These are phyloP conservation scores for Rhabdornis inornatus DNA, from an alignment of 2,113 vertebrate species.

Conservation along the genomic window DNA sequence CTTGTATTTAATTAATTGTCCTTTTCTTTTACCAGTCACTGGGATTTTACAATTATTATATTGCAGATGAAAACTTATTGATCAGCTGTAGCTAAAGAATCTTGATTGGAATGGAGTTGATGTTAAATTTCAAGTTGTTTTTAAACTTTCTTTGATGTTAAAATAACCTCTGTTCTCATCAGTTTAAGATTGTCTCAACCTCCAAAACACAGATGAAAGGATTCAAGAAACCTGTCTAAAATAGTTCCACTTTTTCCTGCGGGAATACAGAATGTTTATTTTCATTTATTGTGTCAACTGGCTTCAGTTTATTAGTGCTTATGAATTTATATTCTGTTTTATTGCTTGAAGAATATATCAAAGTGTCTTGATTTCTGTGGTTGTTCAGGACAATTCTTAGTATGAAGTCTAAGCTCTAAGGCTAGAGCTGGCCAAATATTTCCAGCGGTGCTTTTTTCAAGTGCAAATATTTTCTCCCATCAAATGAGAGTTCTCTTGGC, in stretches of 20 bases:
- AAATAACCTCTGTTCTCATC: background rate
- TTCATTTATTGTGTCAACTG: background rate
- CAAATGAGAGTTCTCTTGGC: background rate
- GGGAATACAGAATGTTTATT: background rate
- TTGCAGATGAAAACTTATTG: background rate
- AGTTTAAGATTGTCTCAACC: background rate
- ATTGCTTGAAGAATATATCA: background rate
- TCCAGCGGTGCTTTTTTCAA: background rate
- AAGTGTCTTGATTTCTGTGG: background rate
- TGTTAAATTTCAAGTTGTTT: background rate
- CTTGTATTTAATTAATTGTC: background rate
- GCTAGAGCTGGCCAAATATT: background rate
- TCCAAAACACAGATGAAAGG: background rate
- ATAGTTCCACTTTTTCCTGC: background rate
- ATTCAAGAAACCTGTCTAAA: background rate
- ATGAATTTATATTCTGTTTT: background rate
- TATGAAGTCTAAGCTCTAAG: background rate
- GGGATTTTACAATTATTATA: background rate
- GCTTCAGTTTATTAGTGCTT: background rate
- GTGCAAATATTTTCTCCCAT: background rate
- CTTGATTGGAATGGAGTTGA: background rate
- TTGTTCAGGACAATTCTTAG: background rate
- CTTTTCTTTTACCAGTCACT: background rate
- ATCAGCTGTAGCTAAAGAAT: background rate
- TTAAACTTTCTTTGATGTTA: background rate